phyloP scores from a whole-genome alignment of 2,113 vertebrate species.

The Formicarius rufipectus region DNA sequence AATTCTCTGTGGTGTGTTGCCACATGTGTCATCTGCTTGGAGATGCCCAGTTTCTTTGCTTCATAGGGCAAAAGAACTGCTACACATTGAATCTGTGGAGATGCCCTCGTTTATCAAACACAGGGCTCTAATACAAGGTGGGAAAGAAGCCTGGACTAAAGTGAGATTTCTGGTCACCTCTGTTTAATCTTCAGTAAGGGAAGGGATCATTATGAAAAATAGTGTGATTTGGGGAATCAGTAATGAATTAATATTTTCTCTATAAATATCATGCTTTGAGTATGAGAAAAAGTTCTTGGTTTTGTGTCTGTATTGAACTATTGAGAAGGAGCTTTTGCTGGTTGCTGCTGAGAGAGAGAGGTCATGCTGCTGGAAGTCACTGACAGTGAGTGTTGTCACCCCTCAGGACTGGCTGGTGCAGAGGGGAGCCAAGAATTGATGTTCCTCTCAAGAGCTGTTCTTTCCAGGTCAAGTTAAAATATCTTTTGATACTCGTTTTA shows the following conservation, averaged over 20 bases:
- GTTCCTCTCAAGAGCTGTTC: background rate
- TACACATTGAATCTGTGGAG: background rate
- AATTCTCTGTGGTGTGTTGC: accelerated
- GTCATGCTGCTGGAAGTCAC: background rate
- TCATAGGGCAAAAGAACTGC: background rate
- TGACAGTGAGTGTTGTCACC: background rate
- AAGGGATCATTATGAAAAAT: background rate
- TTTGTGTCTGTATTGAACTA: background rate
- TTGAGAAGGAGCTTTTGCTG: background rate
- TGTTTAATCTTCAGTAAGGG: background rate
- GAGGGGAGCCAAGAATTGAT: background rate
- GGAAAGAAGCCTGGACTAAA: background rate
- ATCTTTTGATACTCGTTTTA: background rate
- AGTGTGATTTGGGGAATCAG: background rate
- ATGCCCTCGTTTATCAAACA: background rate
- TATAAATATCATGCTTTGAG: background rate
- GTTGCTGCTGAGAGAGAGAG: background rate
- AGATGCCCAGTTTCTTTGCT: background rate
- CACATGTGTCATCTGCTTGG: accelerated
- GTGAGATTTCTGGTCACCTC: background rate
- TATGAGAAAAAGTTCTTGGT: background rate
- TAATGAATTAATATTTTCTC: background rate
- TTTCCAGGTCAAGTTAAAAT: background rate
- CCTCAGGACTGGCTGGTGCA: background rate
- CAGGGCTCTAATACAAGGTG: background rate